These are phyloP conservation scores for Galaxea fascicularis DNA, from an alignment of 92 coral and sea anemone species.

Conservation along the genomic window DNA sequence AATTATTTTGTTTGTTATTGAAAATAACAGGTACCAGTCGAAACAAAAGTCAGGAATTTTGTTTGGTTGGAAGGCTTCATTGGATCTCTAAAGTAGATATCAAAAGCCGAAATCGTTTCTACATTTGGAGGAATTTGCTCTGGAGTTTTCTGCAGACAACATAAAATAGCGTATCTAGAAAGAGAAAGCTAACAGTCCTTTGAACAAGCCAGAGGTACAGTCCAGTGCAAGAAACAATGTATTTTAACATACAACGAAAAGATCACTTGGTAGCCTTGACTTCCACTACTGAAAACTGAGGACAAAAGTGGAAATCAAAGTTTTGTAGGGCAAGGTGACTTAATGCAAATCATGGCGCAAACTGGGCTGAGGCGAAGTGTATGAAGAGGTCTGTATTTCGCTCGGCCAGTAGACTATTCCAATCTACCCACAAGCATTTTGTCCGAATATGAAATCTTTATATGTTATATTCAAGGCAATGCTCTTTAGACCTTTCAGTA, in stretches of 20 bases:
- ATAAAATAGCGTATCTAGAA: too few species aligned
- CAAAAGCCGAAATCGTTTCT: background rate
- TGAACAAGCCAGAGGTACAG: background rate
- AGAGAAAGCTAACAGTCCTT: background rate
- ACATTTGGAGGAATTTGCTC: too few species aligned
- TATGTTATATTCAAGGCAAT: background rate
- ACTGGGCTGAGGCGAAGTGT: too few species aligned
- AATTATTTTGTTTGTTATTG: constrained; percentile 3
- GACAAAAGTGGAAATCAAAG: too few species aligned
- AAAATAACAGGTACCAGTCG: constrained; percentile 30
- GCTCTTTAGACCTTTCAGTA: background rate
- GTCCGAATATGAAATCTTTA: background rate
- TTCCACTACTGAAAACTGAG: background rate
- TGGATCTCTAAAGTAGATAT: background rate
- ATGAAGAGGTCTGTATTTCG: too few species aligned
- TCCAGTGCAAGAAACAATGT: background rate
- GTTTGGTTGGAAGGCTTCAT: background rate
- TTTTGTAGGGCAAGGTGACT: too few species aligned
- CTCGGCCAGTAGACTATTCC: too few species aligned
- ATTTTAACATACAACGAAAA: background rate
- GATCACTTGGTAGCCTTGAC: background rate
- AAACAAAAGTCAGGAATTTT: background rate
- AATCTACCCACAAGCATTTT: too few species aligned
- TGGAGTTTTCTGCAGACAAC: too few species aligned
- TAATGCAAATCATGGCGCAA: background rate